Evolutionary conservation across 2,888 invertebrate genomes (phyloP).

Genomic region (Melinopterus prodromus): DNA sequence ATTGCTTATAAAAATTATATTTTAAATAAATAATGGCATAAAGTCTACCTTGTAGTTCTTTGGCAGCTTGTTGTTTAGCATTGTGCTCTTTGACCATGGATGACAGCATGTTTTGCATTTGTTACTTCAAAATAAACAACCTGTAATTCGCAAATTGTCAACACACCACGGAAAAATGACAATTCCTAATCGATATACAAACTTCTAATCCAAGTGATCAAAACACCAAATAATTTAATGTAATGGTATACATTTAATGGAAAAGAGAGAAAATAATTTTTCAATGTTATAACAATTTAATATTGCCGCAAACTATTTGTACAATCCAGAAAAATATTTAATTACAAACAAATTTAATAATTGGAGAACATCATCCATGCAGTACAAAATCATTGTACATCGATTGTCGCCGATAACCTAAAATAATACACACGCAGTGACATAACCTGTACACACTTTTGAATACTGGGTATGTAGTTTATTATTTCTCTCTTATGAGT

Average conservation of each 20-base stretch:
- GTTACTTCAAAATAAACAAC: conserved; percentile 5
- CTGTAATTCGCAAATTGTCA: neutral
- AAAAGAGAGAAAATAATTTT: too few species aligned
- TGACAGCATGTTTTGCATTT: conserved; percentile 73
- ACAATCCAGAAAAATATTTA: too few species aligned
- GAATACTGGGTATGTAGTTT: too few species aligned
- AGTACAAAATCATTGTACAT: too few species aligned
- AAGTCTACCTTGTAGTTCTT: conserved; percentile 79
- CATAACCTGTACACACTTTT: too few species aligned
- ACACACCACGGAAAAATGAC: neutral
- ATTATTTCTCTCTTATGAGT: too few species aligned
- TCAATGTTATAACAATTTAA: too few species aligned
- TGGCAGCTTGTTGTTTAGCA: conserved; percentile 77
- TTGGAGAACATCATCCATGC: too few species aligned
- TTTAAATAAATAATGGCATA: conserved; percentile 4
- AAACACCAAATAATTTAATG: neutral
- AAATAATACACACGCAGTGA: too few species aligned
- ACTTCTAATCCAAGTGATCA: neutral
- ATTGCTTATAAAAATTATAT: neutral
- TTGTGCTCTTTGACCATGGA: conserved; percentile 90
- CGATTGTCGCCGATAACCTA: too few species aligned
- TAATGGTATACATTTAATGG: neutral
- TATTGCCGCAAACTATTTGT: too few species aligned
- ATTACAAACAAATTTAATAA: too few species aligned
- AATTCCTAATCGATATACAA: neutral